Evolutionary conservation across 2,113 vertebrate genomes (phyloP), one percentile per base, ranked within the genome.

Genomic region (Tragulus kanchil): DNA sequence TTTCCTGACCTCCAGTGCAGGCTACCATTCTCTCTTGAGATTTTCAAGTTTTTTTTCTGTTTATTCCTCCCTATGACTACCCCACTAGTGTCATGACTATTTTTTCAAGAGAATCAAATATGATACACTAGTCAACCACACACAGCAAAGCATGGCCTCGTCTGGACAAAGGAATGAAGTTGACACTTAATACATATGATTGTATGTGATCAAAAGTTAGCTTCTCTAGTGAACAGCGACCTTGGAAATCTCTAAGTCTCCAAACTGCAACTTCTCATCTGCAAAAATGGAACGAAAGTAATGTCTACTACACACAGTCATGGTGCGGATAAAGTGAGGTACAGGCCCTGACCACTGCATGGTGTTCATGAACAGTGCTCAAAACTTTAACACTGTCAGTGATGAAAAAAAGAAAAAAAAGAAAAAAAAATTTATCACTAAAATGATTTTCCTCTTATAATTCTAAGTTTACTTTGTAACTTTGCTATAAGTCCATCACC

Each of bases 341-440:
- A n/a, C 5, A 93, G 3, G 15, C 48, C 13, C 61, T 87, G 26
- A 54, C 21, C 15, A 54, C 6, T 48, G 3, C 7, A 56, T 52
- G 5, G 8, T 10, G 62, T 36, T 77, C 12, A 48, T 28, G 4
- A 90, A 86, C 8, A 83, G 8, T 11, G 75, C 10, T 45, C 21
- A 79, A 90, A 90, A 90, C 50, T 82, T 87, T 93, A 93, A 25
- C 15, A 61, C 69, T 73, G 25, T 71, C 67, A 71, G 31, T 42
- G 6, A 65, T 52, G 52, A 90, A 23, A 87, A 87, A 86, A 87
- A 78, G n/a, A 36, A 36, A 36, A 36, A 36, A 36, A 36, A 36
- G 36, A 36, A 36, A 36, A 65, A 52, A 73, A 28, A 54, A 67
- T 92, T 64, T 6, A 83, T 8, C 56, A 78, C 17, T 78, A 62